These are phyloP conservation scores for Prionace glauca DNA, from an alignment of 2,797 vertebrate genomes.

Conservation along the genomic window DNA sequence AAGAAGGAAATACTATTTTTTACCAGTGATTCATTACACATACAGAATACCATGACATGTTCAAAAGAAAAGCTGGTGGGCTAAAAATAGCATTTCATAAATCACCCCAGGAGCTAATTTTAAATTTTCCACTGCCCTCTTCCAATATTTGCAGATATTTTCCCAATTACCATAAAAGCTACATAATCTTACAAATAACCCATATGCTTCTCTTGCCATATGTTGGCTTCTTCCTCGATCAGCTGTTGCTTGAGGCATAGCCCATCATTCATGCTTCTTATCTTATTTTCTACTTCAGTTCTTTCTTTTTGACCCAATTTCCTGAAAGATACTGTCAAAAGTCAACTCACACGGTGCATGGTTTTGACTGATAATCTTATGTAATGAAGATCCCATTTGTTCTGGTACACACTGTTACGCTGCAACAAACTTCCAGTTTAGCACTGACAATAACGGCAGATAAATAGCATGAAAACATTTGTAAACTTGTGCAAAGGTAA, in stretches of 20 bases:
- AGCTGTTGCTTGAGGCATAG: constrained; percentile 58
- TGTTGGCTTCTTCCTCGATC: constrained; percentile 60
- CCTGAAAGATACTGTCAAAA: constrained; percentile 46
- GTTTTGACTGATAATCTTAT: constrained; percentile 19
- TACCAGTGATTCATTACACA: constrained; percentile 50
- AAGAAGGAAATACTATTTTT: constrained; percentile 51
- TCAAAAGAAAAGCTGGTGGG: constrained; percentile 52
- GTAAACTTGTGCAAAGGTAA: constrained; percentile 10
- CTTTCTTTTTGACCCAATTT: constrained; percentile 61
- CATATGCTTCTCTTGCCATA: constrained; percentile 65
- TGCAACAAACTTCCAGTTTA: neutral
- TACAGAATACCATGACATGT: constrained; percentile 44
- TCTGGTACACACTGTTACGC: neutral
- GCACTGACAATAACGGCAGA: neutral
- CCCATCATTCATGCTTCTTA: constrained; percentile 61
- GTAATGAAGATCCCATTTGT: constrained; percentile 27
- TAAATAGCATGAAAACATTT: constrained; percentile 22
- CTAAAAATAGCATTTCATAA: constrained; percentile 58
- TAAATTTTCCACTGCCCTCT: neutral
- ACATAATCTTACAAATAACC: constrained; percentile 21
- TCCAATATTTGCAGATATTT: constrained; percentile 15
- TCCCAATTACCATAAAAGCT: constrained; percentile 22
- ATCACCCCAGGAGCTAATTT: constrained; percentile 43
- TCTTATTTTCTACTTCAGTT: constrained; percentile 57
- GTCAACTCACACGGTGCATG: constrained; percentile 3